Conservation (phyloP, 2,888 invertebrate species). For the Heliconius sara region DNA sequence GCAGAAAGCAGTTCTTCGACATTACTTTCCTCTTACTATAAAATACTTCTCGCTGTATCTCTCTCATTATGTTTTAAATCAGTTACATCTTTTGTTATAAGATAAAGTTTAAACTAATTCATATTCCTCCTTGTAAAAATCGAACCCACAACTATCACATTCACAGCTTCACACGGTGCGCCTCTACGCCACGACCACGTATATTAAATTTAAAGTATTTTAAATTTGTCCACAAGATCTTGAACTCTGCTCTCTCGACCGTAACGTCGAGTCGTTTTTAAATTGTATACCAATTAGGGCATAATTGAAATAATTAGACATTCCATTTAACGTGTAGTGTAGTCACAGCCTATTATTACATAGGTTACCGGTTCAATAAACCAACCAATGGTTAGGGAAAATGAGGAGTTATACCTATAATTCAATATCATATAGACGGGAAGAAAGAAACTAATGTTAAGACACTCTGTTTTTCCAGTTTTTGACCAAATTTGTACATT, state of each 20-base stretch:
- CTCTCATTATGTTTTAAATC: too few relatives aligned
- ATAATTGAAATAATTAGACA: conserved; percentile 2
- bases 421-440: too few relatives aligned
- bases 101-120: too few relatives aligned
- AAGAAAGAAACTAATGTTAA: too few relatives aligned
- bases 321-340: neutral
- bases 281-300: neutral
- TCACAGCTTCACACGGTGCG: neutral
- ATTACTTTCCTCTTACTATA: too few relatives aligned
- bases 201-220: neutral
- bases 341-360: neutral
- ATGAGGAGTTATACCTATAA: too few relatives aligned
- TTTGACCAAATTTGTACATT: too few relatives aligned
- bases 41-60: too few relatives aligned
- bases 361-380: neutral
- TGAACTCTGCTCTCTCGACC: conserved; percentile 1
- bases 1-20: too few relatives aligned
- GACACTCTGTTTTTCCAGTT: too few relatives aligned
- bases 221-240: neutral
- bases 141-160: neutral
- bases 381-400: neutral
- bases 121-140: neutral
- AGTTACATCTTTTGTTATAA: too few relatives aligned
- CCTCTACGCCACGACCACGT: neutral
- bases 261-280: neutral